Conservation (phyloP, 1,140 invertebrate genomes). For the Trinorchestia longiramus region DNA sequence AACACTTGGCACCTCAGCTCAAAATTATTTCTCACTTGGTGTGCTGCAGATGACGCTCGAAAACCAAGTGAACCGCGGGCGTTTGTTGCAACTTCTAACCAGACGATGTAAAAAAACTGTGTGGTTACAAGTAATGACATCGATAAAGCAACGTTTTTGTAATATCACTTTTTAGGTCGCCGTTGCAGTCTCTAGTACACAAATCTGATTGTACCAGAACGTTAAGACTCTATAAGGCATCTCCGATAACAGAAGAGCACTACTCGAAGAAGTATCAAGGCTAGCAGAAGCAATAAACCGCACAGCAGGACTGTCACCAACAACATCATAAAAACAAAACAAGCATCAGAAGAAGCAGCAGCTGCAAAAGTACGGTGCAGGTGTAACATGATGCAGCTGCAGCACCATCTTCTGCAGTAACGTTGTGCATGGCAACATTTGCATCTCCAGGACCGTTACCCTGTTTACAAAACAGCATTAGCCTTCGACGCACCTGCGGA, state of each 20-base stretch:
- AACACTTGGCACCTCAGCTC: background rate
- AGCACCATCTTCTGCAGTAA: background rate
- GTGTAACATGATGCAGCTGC: background rate
- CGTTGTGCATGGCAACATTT: background rate
- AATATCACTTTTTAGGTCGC: background rate
- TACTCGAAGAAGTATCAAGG: constrained; percentile 57
- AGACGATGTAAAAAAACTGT: background rate
- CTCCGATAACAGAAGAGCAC: background rate
- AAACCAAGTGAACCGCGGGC: background rate
- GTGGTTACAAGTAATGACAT: background rate
- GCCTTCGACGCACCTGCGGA: background rate
- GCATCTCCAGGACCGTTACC: background rate
- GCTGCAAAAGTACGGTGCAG: background rate
- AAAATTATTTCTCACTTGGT: background rate
- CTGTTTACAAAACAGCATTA: background rate
- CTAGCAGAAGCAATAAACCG: constrained; percentile 26
- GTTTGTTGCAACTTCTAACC: background rate
- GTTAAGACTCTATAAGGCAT: background rate
- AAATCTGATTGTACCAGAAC: background rate
- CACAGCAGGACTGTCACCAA: background rate
- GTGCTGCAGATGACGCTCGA: background rate
- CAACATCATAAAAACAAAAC: background rate
- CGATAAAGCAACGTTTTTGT: background rate
- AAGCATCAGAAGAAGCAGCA: background rate
- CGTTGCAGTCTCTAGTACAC: background rate